Base-by-base conservation (phyloP, 2,113 vertebrate genomes). In the Paramormyrops kingsleyae region DNA sequence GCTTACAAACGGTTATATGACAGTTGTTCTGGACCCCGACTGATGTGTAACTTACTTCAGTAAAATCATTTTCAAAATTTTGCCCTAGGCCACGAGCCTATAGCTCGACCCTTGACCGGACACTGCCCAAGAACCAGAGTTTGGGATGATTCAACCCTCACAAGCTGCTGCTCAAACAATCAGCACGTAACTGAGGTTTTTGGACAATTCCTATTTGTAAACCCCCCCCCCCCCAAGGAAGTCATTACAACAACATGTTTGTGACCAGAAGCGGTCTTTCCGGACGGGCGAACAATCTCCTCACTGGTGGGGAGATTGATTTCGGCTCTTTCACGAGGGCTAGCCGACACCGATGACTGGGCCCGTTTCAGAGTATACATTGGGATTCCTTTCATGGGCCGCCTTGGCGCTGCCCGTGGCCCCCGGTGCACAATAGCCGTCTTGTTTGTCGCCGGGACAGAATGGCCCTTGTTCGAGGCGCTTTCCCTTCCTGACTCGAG, bases 281-380 rank as follows among this genome's bases (percentile, higher is more conserved):
- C 90, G 90, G 91, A 92, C 92, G 92, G 92, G 89, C 93, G 92
- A 93, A 93, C 92, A 90, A 91, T 90, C 89, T 80, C 92, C 90
- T 90, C 52, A 21, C 70, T 92, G 91, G 90, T 74, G 88, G 50
- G 77, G 59, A 93, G 91, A 93, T 92, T 70, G 85, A 92, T 95
- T 94, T 94, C 92, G 92, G 89, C 92, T 91, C 91, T 88, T 90
- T 91, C 90, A 92, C 92, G 92, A 94, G 91, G 93, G 91, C 92
- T 91, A 94, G 94, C 92, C 47, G 92, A 94, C 89, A 91, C 92
- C 91, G 92, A 94, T 83, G 92, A 92, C 91, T 89, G 89, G 83
- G 88, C 91, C 87, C 87, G 83, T 92, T 92, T 87, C 91, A 93
- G 92, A 91, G 94, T 90, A 91, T 91, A 92, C 89, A 90, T 88